Evolutionary conservation across 1,140 invertebrate species (phyloP), one percentile per base, ranked within the genome.

Genomic region (Berghia stephanieae): DNA sequence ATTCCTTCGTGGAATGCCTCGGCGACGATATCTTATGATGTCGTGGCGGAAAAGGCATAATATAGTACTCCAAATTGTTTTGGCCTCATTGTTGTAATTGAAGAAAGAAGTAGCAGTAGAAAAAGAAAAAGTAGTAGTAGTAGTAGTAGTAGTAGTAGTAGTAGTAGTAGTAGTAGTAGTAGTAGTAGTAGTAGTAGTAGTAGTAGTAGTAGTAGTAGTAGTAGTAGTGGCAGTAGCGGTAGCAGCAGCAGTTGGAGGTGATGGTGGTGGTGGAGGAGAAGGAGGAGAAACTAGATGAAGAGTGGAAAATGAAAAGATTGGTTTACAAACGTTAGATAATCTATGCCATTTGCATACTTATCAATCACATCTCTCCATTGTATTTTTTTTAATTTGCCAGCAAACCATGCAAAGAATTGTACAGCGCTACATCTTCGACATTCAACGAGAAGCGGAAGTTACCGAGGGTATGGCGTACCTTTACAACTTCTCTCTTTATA

Each of bases 391-490:
- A n/a, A n/a, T n/a, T n/a, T n/a, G n/a, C n/a, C 80, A 87, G 86
- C 82, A 82, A 82, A 85, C 85, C 2, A 87, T 87, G 79, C 85
- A 87, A 66, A 80, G 85, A 71, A 84, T 87, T 24, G 84, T 87
- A 69, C 85, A 87, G 46, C 75, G 86, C 40, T 87, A 87, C 78
- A 87, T 87, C 74, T 87, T 87, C 78, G 86, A 87, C 68, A 86
- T 86, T n/a, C 85, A 87, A 49, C 80, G 86, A 55, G 86, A 87
- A 63, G 85, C 83, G 5, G 86, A 87, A 75, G 86, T 87, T 2
- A 87, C 86, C 27, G 86, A 87, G 83, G 86, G 86, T 84, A 77
- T 27, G 75, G n/a, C n/a, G n/a, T n/a, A n/a, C n/a, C n/a, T n/a
- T n/a, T n/a, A n/a, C n/a, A 44, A 68, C 31, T 38, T 24, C 55